Conservation (phyloP, 2,113 vertebrate genomes). For the Trogon surrucura region DNA sequence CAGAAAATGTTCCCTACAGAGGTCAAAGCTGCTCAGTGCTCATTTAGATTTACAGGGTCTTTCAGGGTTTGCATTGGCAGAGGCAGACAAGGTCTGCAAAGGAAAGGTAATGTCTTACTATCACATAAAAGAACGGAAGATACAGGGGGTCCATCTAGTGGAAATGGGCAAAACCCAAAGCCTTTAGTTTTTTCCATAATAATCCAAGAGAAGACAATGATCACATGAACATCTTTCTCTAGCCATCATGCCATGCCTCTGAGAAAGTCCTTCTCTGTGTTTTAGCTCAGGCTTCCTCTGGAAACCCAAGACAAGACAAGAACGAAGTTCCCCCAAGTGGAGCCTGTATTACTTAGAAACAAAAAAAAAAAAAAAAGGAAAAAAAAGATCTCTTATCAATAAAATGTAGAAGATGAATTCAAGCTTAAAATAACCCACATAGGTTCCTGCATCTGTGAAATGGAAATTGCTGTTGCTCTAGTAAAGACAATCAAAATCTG, state of each 20-base stretch:
- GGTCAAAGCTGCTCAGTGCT: not conserved
- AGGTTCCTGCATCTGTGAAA: not conserved
- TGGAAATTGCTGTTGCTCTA: not conserved
- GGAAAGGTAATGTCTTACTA: not conserved
- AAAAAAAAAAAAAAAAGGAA: not conserved
- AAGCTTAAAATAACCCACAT: not conserved
- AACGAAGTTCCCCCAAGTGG: not conserved
- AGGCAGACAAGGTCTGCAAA: not conserved
- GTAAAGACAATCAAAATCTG: not conserved
- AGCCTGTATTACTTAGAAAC: not conserved
- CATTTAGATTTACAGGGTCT: not conserved
- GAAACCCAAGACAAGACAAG: not conserved
- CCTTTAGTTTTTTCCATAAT: not conserved
- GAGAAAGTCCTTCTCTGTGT: not conserved
- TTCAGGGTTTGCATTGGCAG: not conserved
- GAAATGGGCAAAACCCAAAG: not conserved
- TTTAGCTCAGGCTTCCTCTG: not conserved
- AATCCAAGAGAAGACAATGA: not conserved
- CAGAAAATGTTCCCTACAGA: not conserved
- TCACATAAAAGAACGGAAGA: not conserved
- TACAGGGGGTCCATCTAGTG: not conserved
- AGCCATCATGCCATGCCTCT: not conserved
- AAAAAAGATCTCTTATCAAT: not conserved
- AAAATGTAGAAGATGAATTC: not conserved
- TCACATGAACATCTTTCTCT: not conserved